Evolutionary conservation across 2,113 vertebrate genomes (phyloP).

Genomic region (Haemorhous mexicanus): DNA sequence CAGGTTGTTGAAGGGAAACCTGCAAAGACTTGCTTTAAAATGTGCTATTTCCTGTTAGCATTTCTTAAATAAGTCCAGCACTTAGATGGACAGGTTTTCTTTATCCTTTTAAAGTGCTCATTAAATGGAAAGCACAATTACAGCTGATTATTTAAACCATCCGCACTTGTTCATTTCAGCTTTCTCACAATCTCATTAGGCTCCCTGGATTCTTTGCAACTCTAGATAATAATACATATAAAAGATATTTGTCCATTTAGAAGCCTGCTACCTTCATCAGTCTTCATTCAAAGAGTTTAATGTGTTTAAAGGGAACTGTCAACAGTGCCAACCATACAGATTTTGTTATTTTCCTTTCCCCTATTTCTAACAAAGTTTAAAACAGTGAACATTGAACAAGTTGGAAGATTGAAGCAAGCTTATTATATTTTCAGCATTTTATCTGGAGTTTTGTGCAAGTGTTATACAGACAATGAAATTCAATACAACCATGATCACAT

Average conservation of each 20-base stretch:
- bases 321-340: background rate
- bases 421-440: slow-evolving; percentile 15
- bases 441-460: background rate
- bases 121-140: background rate
- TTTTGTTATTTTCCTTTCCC: background rate
- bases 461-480: background rate
- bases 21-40: background rate
- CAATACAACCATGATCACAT: background rate
- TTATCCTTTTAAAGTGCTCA: background rate
- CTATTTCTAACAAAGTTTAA: background rate
- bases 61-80: background rate
- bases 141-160: background rate
- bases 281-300: background rate
- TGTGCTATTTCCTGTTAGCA: background rate
- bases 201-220: background rate
- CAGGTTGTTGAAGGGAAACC: background rate
- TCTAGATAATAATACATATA: background rate
- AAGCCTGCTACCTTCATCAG: background rate
- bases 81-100: background rate
- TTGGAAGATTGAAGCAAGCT: background rate
- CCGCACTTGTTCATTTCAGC: background rate
- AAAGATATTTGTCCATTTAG: background rate
- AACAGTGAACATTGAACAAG: background rate
- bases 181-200: background rate
- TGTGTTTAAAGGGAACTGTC: background rate